These are phyloP conservation scores for Homalodisca vitripennis DNA, from an alignment of 1,140 invertebrate genomes.

Conservation along the genomic window DNA sequence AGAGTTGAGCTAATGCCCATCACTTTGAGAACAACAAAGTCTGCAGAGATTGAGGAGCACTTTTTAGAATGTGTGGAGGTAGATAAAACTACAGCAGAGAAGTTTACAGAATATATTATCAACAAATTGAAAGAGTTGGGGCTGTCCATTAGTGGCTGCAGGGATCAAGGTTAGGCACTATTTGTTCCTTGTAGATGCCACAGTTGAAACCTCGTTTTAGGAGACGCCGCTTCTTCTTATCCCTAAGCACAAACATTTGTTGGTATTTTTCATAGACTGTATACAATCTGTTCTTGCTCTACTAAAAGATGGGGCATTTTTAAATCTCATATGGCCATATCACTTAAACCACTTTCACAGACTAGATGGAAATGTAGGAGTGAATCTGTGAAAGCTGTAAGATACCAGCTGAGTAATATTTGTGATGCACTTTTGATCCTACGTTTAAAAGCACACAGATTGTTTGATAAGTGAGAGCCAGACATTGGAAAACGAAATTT, in stretches of 20 bases:
- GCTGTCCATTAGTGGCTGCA: too few relatives aligned
- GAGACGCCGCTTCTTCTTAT: background rate
- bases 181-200: background rate
- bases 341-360: slow-evolving; percentile 11
- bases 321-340: slow-evolving; percentile 1
- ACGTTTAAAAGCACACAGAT: slow-evolving; percentile 1
- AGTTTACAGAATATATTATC: background rate
- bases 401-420: background rate
- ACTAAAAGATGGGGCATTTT: slow-evolving; percentile 15
- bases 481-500: slow-evolving; percentile 17
- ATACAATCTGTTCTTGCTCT: background rate
- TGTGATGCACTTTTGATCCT: slow-evolving; percentile 11
- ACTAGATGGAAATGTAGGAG: slow-evolving; percentile 4
- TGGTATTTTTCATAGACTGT: slow-evolving; percentile 5
- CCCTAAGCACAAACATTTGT: slow-evolving; percentile 4
- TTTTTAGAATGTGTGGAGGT: too few relatives aligned
- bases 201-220: slow-evolving; percentile 4
- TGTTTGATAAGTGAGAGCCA: background rate
- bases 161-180: too few relatives aligned
- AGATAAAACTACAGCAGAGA: background rate
- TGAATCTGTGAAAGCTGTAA: slow-evolving; percentile 14
- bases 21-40: too few relatives aligned
- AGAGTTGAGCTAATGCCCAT: too few relatives aligned
- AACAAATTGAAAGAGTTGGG: too few relatives aligned
- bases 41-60: too few relatives aligned